phyloP scores from a whole-genome alignment of 2,797 vertebrate genomes.

The Paguma larvata region DNA sequence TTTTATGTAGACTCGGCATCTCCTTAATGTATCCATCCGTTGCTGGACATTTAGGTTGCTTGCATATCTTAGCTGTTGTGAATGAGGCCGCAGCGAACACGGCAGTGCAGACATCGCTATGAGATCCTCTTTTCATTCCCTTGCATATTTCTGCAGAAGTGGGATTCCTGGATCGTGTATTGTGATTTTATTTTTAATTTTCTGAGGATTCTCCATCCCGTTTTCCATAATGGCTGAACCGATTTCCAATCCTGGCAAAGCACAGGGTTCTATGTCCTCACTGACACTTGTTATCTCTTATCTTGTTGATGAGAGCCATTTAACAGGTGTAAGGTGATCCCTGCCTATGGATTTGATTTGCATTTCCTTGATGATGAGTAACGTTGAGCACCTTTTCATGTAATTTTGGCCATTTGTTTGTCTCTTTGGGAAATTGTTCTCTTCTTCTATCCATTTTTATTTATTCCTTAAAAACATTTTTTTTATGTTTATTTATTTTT shows the following conservation, averaged over 20 bases:
- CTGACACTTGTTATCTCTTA: background rate
- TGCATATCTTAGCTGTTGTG: background rate
- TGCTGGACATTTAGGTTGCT: background rate
- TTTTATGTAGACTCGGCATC: background rate
- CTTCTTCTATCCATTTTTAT: background rate
- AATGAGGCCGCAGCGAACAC: background rate
- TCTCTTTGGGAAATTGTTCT: background rate
- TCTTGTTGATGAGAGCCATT: background rate
- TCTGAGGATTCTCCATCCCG: background rate
- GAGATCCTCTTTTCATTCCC: background rate
- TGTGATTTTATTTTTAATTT: background rate
- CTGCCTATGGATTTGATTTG: background rate
- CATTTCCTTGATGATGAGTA: background rate
- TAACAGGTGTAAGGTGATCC: background rate
- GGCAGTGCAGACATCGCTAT: background rate
- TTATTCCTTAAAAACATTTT: too few species aligned
- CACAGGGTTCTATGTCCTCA: background rate
- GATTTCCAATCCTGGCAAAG: background rate
- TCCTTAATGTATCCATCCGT: background rate
- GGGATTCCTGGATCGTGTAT: background rate
- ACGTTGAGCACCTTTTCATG: background rate
- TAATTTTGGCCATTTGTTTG: background rate
- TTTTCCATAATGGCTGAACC: background rate
- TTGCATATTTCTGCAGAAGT: background rate
- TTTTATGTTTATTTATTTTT: too few species aligned